phyloP scores from a whole-genome alignment of 2,113 vertebrate species.

The Lophochroa leadbeateri region DNA sequence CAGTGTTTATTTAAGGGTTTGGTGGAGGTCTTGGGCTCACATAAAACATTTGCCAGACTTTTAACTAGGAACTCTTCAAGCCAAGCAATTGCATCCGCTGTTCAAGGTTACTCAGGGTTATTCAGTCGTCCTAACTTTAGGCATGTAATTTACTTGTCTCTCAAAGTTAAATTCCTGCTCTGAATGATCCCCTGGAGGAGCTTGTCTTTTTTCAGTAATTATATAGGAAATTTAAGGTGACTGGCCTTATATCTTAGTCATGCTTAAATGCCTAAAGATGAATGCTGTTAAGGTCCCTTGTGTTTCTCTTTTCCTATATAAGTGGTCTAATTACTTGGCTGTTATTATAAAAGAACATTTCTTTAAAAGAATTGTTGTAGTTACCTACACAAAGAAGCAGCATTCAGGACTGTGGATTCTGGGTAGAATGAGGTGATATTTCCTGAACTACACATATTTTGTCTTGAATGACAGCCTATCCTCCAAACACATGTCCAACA shows the following conservation, averaged over 20 bases:
- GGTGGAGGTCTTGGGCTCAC: background rate
- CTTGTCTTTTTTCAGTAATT: constrained; percentile 9
- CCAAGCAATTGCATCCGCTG: background rate
- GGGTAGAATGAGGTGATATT: background rate
- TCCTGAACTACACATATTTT: background rate
- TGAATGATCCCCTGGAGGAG: background rate
- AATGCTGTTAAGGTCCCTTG: background rate
- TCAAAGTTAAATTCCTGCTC: background rate
- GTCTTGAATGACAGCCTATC: background rate
- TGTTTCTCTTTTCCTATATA: background rate
- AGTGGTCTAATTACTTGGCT: background rate
- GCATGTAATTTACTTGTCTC: background rate
- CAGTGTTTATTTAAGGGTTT: background rate
- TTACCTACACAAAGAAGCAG: background rate
- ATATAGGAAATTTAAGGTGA: background rate
- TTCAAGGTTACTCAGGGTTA: background rate
- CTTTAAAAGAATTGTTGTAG: background rate
- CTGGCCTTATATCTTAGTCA: background rate
- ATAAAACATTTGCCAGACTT: background rate
- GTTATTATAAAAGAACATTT: background rate
- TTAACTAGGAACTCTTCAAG: background rate
- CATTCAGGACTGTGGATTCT: background rate
- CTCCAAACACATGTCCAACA: accelerated
- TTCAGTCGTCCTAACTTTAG: background rate
- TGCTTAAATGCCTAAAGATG: background rate